These are phyloP conservation scores for Oscheius sp. DNA, from an alignment of 1,140 invertebrate genomes.

Conservation along the genomic window DNA sequence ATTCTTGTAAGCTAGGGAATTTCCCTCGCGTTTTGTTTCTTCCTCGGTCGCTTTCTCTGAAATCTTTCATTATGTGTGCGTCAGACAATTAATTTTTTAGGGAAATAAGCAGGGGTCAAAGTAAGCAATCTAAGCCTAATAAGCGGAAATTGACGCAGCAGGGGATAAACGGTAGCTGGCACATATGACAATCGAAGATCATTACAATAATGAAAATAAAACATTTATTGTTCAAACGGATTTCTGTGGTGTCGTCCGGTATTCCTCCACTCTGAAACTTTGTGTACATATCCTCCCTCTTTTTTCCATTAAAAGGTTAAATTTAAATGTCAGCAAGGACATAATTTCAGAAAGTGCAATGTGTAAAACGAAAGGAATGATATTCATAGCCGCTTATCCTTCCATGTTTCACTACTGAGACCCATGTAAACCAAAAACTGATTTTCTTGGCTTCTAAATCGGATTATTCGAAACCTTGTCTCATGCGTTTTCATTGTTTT, in stretches of 20 bases:
- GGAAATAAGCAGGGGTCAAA: not conserved
- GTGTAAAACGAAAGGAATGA: too few relatives aligned
- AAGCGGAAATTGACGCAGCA: not conserved
- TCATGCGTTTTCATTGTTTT: too few relatives aligned
- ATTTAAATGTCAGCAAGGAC: too few relatives aligned
- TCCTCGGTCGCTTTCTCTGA: conserved; percentile 32
- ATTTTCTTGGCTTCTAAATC: too few relatives aligned
- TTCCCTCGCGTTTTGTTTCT: conserved; percentile 30
- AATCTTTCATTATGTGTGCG: not conserved
- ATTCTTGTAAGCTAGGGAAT: conserved; percentile 48
- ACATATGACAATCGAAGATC: not conserved
- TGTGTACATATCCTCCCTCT: too few relatives aligned
- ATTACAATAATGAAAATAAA: not conserved
- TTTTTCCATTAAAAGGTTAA: too few relatives aligned
- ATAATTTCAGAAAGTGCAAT: too few relatives aligned
- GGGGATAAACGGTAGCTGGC: not conserved
- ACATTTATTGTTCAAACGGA: conserved; percentile 5
- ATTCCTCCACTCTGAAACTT: conserved; percentile 4
- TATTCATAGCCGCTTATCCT: too few relatives aligned
- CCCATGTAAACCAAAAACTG: too few relatives aligned
- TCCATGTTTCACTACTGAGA: too few relatives aligned
- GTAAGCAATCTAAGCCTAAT: not conserved
- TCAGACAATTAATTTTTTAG: not conserved
- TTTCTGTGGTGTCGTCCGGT: not conserved
- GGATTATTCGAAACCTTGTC: too few relatives aligned